phyloP scores from a whole-genome alignment of 2,797 vertebrate species.

The Pangasius djambal region DNA sequence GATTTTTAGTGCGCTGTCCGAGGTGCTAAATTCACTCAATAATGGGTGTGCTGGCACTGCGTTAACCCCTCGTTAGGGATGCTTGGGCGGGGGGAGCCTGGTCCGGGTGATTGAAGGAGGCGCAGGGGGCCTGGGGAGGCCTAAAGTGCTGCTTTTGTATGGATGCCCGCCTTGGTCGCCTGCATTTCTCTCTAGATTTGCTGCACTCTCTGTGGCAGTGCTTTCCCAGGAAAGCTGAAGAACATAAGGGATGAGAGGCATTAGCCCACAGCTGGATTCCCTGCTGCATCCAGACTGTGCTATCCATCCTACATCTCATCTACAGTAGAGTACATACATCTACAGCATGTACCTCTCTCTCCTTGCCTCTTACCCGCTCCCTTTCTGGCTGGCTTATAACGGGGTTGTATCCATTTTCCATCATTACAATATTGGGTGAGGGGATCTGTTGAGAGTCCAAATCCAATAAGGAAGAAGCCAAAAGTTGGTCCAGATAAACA shows the following conservation, averaged over 20 bases:
- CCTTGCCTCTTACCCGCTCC: conserved; percentile 45
- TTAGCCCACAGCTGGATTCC: conserved; percentile 73
- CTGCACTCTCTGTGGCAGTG: conserved; percentile 23
- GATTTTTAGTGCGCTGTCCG: conserved; percentile 89
- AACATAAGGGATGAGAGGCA: conserved; percentile 72
- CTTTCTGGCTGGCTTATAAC: conserved; percentile 47
- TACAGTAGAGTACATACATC: too few species aligned
- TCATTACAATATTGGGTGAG: conserved; percentile 64
- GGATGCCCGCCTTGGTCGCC: conserved; percentile 71
- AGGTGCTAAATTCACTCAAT: conserved; percentile 94
- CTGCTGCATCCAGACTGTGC: conserved; percentile 61
- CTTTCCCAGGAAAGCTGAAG: conserved; percentile 51
- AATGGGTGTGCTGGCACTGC: conserved; percentile 87
- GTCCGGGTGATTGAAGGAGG: conserved; percentile 55
- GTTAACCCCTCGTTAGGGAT: conserved; percentile 90
- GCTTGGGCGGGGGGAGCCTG: conserved; percentile 52
- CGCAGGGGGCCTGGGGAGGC: conserved; percentile 69
- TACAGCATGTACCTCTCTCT: conserved; percentile 10
- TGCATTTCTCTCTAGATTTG: conserved; percentile 48
- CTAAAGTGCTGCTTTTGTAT: conserved; percentile 83
- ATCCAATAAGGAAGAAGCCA: conserved; percentile 79
- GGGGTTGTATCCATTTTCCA: conserved; percentile 63
- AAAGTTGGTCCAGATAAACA: conserved; percentile 83
- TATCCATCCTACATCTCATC: conserved; percentile 43
- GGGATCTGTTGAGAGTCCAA: conserved; percentile 77